A percentile compares a stretch with the other conserved stretches of the same genome.
Conservation (phyloP, 2,797 vertebrate species). For the Mormyrus hasselquistii region DNA sequence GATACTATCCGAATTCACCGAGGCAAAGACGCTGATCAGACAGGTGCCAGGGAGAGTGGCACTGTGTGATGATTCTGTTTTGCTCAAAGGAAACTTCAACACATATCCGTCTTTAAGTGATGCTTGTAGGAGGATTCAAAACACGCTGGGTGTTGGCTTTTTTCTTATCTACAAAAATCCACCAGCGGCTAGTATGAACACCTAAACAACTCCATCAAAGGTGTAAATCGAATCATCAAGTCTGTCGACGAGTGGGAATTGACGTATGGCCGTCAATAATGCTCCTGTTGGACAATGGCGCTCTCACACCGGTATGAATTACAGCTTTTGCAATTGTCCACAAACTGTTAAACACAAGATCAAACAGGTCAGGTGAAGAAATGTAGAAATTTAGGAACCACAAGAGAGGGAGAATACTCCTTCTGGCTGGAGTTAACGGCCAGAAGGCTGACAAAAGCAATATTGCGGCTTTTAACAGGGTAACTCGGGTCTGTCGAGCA, state of each 20-base stretch:
- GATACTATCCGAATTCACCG: neutral
- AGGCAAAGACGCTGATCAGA: neutral
- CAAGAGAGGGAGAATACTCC: neutral
- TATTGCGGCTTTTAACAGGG: neutral
- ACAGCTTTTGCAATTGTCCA: neutral
- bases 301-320: neutral
- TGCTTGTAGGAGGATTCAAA: neutral
- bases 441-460: constrained; percentile 20
- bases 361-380: neutral
- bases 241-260: neutral
- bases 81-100: neutral
- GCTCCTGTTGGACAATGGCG: neutral
- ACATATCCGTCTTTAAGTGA: neutral
- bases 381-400: neutral
- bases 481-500: neutral
- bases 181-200: neutral
- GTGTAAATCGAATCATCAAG: neutral
- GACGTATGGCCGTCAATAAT: neutral
- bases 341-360: neutral
- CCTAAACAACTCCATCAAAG: neutral
- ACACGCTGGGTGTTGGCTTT: neutral
- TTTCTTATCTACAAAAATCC: neutral
- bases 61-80: neutral
- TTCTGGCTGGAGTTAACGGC: constrained; percentile 35
- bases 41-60: neutral